phyloP scores from a whole-genome alignment of 1,140 invertebrate species.

The Bicyclus anynana region DNA sequence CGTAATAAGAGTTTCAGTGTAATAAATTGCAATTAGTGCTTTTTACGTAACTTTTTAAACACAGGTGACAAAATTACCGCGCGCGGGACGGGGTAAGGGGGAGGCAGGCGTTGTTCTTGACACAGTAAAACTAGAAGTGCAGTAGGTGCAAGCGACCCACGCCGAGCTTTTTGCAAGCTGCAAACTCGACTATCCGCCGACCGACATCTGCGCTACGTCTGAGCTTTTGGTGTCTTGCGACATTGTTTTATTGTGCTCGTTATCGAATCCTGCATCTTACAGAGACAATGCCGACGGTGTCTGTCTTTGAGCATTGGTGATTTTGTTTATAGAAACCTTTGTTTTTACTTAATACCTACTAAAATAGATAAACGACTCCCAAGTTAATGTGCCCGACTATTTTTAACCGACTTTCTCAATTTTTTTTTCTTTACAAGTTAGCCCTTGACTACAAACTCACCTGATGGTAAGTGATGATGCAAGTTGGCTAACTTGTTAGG shows the following conservation, averaged over 20 bases:
- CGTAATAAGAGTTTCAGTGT: not conserved
- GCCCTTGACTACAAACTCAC: too few species aligned
- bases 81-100: constrained; percentile 50
- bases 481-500: too few species aligned
- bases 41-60: constrained; percentile 29
- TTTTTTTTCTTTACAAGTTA: too few species aligned
- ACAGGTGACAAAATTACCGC: constrained; percentile 55
- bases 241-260: constrained; percentile 14
- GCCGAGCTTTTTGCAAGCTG: constrained; percentile 66
- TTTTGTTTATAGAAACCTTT: too few species aligned
- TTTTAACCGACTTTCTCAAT: too few species aligned
- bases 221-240: constrained; percentile 31
- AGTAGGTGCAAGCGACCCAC: constrained; percentile 74
- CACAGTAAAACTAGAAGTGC: constrained; percentile 77
- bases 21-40: not conserved
- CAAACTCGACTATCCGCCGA: constrained; percentile 46
- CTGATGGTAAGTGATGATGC: too few species aligned
- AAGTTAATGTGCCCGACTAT: too few species aligned
- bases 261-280: not conserved
- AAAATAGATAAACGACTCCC: too few species aligned
- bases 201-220: constrained; percentile 41
- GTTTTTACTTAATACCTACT: too few species aligned
- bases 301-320: too few species aligned
- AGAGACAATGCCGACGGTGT: not conserved
- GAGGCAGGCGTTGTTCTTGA: constrained; percentile 73